Conservation (phyloP, 2,797 vertebrate species). For the Thripadectes ignobilis region DNA sequence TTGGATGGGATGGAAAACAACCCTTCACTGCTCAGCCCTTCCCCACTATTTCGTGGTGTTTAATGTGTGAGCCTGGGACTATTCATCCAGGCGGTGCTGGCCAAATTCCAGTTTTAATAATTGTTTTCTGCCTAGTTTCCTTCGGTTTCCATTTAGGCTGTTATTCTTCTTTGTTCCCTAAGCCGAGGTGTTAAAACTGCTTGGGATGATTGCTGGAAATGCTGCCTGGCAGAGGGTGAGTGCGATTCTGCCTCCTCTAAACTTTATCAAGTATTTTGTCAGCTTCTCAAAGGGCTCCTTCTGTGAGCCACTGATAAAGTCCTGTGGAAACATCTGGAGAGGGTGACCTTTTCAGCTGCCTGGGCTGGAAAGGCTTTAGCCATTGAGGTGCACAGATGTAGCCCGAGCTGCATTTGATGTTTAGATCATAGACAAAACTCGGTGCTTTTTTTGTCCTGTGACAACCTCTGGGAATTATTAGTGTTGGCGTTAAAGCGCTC, state of each 20-base stretch:
- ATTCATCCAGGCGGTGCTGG: background rate
- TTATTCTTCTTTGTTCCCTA: background rate
- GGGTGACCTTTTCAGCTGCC: conserved; percentile 31
- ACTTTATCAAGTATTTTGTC: background rate
- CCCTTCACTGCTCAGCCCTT: background rate
- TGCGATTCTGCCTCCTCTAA: background rate
- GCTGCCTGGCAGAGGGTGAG: background rate
- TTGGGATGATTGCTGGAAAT: background rate
- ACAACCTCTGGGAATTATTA: conserved; percentile 4
- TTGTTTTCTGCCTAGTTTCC: conserved; percentile 31
- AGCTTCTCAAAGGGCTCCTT: background rate
- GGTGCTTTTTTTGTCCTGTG: background rate
- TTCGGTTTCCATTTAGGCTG: background rate
- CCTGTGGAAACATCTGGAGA: conserved; percentile 46
- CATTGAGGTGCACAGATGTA: conserved; percentile 23
- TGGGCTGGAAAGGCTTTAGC: conserved; percentile 6
- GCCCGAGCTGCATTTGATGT: conserved; percentile 46
- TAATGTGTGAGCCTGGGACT: background rate
- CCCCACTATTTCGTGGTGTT: background rate
- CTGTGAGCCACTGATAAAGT: background rate
- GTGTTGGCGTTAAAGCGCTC: background rate
- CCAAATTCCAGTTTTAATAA: background rate
- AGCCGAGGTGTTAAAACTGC: conserved; percentile 3
- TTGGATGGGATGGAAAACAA: background rate
- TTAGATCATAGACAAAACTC: background rate